Conservation (phyloP, 2,113 vertebrate species). For the Malurus cyaneus region DNA sequence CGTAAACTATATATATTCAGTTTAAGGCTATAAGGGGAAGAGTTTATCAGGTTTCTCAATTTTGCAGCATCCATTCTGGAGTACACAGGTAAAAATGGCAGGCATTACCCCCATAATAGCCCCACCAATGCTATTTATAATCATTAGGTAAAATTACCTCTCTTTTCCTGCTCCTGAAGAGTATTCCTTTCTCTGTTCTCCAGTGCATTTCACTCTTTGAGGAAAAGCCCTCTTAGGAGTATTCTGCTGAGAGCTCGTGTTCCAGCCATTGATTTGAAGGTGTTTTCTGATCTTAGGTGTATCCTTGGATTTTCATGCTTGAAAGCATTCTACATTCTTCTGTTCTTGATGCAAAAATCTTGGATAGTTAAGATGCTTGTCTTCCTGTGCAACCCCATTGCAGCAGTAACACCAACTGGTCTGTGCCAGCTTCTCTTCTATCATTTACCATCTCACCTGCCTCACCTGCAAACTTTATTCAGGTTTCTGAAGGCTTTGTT, state of each 20-base stretch:
- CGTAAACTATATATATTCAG: neutral
- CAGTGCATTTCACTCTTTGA: neutral
- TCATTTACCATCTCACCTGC: neutral
- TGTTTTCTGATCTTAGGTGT: neutral
- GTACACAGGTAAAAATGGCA: neutral
- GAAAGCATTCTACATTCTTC: neutral
- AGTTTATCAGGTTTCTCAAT: neutral
- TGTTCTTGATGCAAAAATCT: neutral
- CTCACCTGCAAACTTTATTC: neutral
- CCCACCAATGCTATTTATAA: neutral
- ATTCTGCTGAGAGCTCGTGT: neutral
- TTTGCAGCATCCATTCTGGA: neutral
- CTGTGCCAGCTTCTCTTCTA: neutral
- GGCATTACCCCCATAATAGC: neutral
- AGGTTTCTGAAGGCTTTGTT: neutral
- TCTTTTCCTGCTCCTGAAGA: neutral
- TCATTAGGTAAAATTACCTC: neutral
- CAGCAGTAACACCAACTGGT: neutral
- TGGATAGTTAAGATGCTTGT: rapidly evolving
- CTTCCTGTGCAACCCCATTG: rapidly evolving
- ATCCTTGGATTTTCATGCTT: neutral
- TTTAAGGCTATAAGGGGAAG: neutral
- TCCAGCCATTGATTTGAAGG: neutral
- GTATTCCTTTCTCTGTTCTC: neutral
- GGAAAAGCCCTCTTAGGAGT: neutral